A percentile compares a stretch with the other conserved stretches of the same genome.
These are phyloP conservation scores for Carcinoscorpius rotundicauda DNA, from an alignment of 1,140 invertebrate species.

Conservation along the genomic window DNA sequence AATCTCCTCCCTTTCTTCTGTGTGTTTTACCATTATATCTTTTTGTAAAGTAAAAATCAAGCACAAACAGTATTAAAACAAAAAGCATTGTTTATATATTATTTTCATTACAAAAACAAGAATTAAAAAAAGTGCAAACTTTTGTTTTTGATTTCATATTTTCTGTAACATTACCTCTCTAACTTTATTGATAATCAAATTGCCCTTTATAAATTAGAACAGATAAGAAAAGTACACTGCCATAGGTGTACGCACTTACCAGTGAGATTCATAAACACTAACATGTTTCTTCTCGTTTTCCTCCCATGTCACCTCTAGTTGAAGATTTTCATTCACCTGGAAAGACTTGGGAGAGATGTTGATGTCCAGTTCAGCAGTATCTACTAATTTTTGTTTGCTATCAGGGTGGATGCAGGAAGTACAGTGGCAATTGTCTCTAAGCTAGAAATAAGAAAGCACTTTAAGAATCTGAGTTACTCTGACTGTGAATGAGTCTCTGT, in stretches of 20 bases:
- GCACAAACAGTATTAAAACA: too few relatives aligned
- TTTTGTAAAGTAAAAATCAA: too few relatives aligned
- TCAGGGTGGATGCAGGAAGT: conserved; percentile 27
- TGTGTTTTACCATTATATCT: too few relatives aligned
- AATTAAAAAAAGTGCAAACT: not conserved
- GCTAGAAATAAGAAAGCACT: conserved; percentile 19
- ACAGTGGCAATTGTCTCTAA: conserved; percentile 33
- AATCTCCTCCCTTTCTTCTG: too few relatives aligned
- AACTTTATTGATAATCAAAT: too few relatives aligned
- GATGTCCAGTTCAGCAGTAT: conserved; percentile 28
- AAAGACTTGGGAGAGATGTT: conserved; percentile 28
- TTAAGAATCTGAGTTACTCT: not conserved
- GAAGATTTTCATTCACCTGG: conserved; percentile 25
- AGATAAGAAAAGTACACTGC: not conserved
- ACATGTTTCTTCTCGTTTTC: conserved; percentile 23
- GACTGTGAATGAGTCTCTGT: not conserved
- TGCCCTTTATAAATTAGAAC: too few relatives aligned
- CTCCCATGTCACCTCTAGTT: conserved; percentile 28
- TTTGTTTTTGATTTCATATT: not conserved
- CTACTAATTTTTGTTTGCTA: conserved; percentile 31
- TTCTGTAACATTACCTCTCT: too few relatives aligned
- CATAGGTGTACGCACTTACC: conserved; percentile 20
- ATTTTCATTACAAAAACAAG: too few relatives aligned
- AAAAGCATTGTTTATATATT: too few relatives aligned
- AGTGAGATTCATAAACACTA: conserved; percentile 27